Evolutionary conservation across 2,113 vertebrate genomes (phyloP), one percentile per base, ranked within the genome.

Genomic region (Sinosuthora webbiana): DNA sequence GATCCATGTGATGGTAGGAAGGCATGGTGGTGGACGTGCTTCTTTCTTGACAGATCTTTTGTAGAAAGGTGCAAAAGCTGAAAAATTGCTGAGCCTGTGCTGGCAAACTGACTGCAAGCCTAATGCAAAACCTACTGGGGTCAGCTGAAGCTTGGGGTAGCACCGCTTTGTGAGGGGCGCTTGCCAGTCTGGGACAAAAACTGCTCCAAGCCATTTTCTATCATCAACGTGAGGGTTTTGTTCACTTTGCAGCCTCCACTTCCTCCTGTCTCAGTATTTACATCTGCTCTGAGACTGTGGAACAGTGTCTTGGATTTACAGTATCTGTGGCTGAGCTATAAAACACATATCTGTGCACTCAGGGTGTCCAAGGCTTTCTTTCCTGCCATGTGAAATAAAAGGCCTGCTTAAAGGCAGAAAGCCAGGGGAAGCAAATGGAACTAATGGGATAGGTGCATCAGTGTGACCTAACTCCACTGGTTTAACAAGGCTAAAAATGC

Each of bases 401-500:
- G 67, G 71, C 62, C 65, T 45, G 60, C 57, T 90, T 79, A 87
- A 71, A 86, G 3, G 45, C 14, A 3, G 85, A 96, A 93, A 87
- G 84, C 76, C 73, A 65, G 41, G 37, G 60, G 42, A 83, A 92
- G 53, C 86, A 84, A 95, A 93, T 79, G 83, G 83, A 96, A 96
- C 90, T 94, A 95, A 96, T 91, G 91, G 86, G 94, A 93, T 94
- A 94, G 94, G 95, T 92, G 76, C 86, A 91, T 95, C 90, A 94
- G 75, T 95, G 96, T 98, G 97, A 97, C 97, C 97, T 97, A 97
- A 73, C 94, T 96, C 87, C 93, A 93, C 93, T 97, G 78, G 92
- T 97, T 96, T 98, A 98, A 98, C 97, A 97, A 89, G 90, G 90
- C 96, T 97, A 97, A 97, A 97, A 97, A 97, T 74, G 98, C 98